Base-by-base conservation (phyloP, 2,797 vertebrate species). In the Vireo griseus region DNA sequence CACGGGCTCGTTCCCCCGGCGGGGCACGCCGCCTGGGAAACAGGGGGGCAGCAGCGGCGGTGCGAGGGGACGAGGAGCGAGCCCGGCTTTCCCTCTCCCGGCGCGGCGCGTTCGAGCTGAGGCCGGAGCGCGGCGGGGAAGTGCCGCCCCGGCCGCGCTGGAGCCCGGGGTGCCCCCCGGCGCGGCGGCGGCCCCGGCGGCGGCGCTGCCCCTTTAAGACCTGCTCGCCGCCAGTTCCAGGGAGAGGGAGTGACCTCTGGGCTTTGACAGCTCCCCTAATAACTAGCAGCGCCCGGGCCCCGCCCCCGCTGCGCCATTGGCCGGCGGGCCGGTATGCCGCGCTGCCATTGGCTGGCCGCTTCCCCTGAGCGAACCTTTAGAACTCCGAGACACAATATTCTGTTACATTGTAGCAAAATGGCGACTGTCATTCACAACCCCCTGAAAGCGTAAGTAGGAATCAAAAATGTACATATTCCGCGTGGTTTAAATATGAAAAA, bases 341-440 rank as follows among this genome's bases (percentile, higher is more conserved):
- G 76, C 92, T 40, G 86, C 88, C 96, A 99, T 99, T 99, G 99
- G 99, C 85, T 96, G 33, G 39, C 92, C 97, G 88, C 97, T 97
- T 97, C 98, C 97, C 98, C 97, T 97, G 97, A 98, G 98, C 98
- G 98, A 99, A 99, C 98, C 98, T 99, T 99, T 99, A 99, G 99
- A 99, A 98, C 99, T 99, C 99, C 97, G 98, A 99, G 99, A 98
- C 98, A 98, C 98, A 99, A 99, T 99, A 99, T 99, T 99, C 99
- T 98, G 98, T 99, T 99, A 99, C 99, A 99, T 98, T 99, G 98
- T 99, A 98, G 99, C 99, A 99, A 99, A 99, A 99, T 99, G 99
- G 99, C 99, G 99, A 99, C 99, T 99, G 99, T 99, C 99, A 99
- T 99, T 99, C 99, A 99, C 99, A 99, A 99, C 98, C 99, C 99